Evolutionary conservation across 2,797 vertebrate species (phyloP).

Genomic region (Argyrosomus regius): DNA sequence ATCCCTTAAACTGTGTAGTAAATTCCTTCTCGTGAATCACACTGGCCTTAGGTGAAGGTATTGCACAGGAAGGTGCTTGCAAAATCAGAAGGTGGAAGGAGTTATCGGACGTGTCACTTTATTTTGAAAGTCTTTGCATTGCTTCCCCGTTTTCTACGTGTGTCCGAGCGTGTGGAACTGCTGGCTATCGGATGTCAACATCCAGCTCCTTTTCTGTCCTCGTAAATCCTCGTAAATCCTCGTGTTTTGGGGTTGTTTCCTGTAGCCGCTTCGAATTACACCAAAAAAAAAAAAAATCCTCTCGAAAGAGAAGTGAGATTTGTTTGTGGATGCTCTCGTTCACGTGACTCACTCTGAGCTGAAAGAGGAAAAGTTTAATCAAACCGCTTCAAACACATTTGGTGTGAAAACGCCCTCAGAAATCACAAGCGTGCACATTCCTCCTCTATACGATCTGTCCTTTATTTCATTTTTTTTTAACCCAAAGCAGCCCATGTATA

Average conservation of each 20-base stretch:
- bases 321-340: too few species aligned
- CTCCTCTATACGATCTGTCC: background rate
- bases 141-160: background rate
- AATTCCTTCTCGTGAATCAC: slow-evolving; percentile 50
- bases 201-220: slow-evolving; percentile 25
- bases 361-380: background rate
- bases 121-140: background rate
- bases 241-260: slow-evolving; percentile 8
- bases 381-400: background rate
- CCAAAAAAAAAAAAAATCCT: background rate
- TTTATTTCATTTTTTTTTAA: background rate
- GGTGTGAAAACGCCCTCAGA: background rate
- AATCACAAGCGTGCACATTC: background rate
- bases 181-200: slow-evolving; percentile 28
- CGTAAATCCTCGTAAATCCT: slow-evolving; percentile 23
- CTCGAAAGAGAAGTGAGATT: slow-evolving; percentile 16
- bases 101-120: background rate
- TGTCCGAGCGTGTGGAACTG: slow-evolving; percentile 12
- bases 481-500: background rate
- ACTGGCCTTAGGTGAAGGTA: background rate
- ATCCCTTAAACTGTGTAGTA: slow-evolving; percentile 50
- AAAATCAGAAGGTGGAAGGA: background rate
- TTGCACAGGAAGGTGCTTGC: slow-evolving; percentile 7
- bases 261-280: slow-evolving; percentile 19
- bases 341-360: background rate